Evolutionary conservation across 1,140 invertebrate genomes (phyloP), one percentile per base, ranked within the genome.

Genomic region (Drosophila sp.): DNA sequence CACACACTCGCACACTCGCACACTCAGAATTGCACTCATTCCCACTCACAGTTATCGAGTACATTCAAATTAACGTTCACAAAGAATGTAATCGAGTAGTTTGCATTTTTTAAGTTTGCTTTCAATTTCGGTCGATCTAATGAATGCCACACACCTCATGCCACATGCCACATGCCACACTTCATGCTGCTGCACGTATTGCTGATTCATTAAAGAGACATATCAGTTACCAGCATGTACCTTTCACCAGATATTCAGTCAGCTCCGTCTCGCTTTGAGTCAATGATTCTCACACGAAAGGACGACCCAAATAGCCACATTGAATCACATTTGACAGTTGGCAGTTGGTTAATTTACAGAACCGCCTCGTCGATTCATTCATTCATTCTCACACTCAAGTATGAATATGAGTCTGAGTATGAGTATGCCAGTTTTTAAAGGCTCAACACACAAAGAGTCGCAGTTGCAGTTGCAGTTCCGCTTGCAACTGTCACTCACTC

Each of bases 241-340:
- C 51, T 65, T 72, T 65, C 62, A 40, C 61, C 29, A 36, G 7
- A 5, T 11, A 18, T 21, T 9, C 8, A 14, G 18, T 9, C 45
- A n/a, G 11, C 25, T 43, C n/a, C n/a, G 9, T 7, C 11, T 40
- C 32, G 38, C 27, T 4, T 70, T 70, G 64, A 67, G 43, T 59
- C 64, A 67, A 11, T 14, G 46, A 7, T 2, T 7, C 3, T 5
- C 48, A 8, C 32, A 14, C n/a, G 5, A 34, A 61, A 71, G 61
- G 61, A 64, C 67, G 59, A 72, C 53, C 61, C 69, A 57, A 65
- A 56, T 65, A 40, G 51, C 32, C 34, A 32, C 40, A 70, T 54
- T 66, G 63, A 66, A 66, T 70, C 58, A 62, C 66, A 63, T 14
- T 45, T 46, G 50, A 43, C 27, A n/a, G n/a, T 48, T 59, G 25